A percentile compares a stretch with the other conserved stretches of the same genome.
These are phyloP conservation scores for Boleophthalmus pectinirostris DNA, from an alignment of 2,113 vertebrate species.

Conservation along the genomic window DNA sequence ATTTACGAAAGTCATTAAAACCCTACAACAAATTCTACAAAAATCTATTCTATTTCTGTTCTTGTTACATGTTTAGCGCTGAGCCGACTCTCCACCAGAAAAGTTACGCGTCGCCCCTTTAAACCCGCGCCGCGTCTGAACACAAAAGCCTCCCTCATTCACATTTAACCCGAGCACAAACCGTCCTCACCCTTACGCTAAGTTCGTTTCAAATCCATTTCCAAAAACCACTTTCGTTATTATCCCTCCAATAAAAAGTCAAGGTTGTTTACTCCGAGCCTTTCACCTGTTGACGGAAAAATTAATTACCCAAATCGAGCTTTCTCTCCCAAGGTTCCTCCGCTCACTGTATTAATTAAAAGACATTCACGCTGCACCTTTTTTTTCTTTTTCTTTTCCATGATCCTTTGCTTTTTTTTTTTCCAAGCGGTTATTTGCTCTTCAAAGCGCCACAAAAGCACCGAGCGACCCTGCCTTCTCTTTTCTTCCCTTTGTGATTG, in stretches of 20 bases:
- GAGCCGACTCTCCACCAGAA: too few species aligned
- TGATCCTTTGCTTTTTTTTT: neutral
- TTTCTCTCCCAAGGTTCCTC: neutral
- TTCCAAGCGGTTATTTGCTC: constrained; percentile 6
- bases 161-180: neutral
- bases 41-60: too few species aligned
- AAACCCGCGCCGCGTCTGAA: too few species aligned
- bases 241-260: neutral
- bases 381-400: neutral
- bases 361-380: neutral
- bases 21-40: too few species aligned
- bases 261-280: constrained; percentile 4
- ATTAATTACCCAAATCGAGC: neutral
- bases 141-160: neutral
- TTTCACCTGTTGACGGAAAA: constrained; percentile 6
- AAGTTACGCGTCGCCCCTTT: too few species aligned
- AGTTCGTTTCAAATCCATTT: neutral
- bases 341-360: neutral
- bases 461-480: neutral
- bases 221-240: neutral
- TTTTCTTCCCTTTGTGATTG: constrained; percentile 22
- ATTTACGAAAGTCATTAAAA: too few species aligned
- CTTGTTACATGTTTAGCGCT: too few species aligned
- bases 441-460: constrained; percentile 10
- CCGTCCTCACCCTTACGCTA: neutral